Evolutionary conservation across 2,888 invertebrate genomes (phyloP).

Genomic region (Lapara coniferarum): DNA sequence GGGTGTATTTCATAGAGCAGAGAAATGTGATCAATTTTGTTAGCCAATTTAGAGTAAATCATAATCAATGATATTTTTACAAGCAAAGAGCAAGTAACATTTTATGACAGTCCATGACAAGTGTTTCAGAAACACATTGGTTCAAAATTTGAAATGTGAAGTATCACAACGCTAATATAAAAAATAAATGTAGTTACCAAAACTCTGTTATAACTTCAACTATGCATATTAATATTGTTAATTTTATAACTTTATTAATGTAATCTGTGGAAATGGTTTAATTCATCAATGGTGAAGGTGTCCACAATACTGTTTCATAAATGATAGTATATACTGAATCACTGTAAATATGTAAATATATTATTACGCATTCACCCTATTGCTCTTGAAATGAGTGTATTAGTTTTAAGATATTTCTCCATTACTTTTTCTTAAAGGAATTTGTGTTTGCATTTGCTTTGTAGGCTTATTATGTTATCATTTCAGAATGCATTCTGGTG

Average conservation of each 20-base stretch:
- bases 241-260: background rate
- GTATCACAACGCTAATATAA: too few species aligned
- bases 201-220: background rate
- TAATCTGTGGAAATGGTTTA: background rate
- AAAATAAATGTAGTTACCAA: background rate
- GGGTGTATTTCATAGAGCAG: too few species aligned
- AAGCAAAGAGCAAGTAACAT: too few species aligned
- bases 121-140: too few species aligned
- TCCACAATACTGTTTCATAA: too few species aligned
- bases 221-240: background rate
- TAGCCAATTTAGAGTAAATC: too few species aligned
- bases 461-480: conserved; percentile 8
- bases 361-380: background rate
- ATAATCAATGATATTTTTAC: too few species aligned
- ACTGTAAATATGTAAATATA: background rate
- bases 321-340: background rate
- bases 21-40: too few species aligned
- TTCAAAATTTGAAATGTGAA: too few species aligned
- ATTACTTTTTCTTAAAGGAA: background rate
- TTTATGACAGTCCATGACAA: too few species aligned
- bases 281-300: conserved; percentile 7
- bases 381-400: background rate
- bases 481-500: conserved; percentile 23
- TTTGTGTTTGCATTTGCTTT: background rate
- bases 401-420: background rate